These are phyloP conservation scores for Acropora tenuis DNA, from an alignment of 64 coral and sea anemone genomes.

Conservation along the genomic window DNA sequence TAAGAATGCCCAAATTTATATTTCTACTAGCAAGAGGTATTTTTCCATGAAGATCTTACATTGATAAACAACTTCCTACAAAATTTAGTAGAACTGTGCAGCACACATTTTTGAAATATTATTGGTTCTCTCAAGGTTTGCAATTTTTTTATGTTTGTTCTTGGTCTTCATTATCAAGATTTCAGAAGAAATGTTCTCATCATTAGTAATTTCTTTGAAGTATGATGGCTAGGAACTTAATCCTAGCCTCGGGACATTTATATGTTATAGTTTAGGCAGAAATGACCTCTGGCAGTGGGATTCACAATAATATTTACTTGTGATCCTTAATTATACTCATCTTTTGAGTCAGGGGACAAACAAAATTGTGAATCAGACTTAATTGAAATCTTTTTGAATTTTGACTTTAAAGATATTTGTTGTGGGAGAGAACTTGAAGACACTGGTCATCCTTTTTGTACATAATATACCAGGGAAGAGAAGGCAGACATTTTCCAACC, in stretches of 20 bases:
- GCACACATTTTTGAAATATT: neutral
- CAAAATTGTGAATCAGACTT: neutral
- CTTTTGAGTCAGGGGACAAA: neutral
- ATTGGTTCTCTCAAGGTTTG: neutral
- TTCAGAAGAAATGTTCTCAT: neutral
- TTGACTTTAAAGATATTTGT: no score
- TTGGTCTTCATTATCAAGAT: neutral
- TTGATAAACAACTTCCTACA: neutral
- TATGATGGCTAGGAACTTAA: no score
- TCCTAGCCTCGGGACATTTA: no score
- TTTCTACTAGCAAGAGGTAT: slow-evolving; percentile 30
- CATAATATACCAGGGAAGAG: no score
- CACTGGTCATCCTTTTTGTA: no score
- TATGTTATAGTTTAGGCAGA: no score
- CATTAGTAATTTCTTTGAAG: neutral
- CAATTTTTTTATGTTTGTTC: neutral
- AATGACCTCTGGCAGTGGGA: no score
- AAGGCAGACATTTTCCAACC: no score
- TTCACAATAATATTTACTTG: no score
- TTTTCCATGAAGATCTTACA: slow-evolving; percentile 12
- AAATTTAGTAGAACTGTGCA: neutral
- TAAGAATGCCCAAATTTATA: neutral
- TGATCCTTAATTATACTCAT: no score
- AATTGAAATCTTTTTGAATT: no score
- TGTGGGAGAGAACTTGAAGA: no score